Evolutionary conservation across 2,113 vertebrate genomes (phyloP).

Genomic region (Glaucidium brasilianum): DNA sequence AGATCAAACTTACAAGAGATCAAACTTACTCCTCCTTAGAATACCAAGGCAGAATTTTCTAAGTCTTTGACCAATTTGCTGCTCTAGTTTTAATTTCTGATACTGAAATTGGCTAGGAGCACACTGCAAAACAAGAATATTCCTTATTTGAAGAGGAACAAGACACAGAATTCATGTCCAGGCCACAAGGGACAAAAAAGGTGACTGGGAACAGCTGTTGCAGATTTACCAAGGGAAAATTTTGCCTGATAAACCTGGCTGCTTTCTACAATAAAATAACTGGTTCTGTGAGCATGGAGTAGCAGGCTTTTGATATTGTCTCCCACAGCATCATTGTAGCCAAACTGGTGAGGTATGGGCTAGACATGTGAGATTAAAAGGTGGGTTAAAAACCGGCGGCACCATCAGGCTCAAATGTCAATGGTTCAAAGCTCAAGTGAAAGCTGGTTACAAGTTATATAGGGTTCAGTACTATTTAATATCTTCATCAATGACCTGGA

Average conservation of each 20-base stretch:
- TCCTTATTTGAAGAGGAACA: neutral
- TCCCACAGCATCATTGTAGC: neutral
- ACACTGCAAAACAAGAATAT: neutral
- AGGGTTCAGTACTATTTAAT: neutral
- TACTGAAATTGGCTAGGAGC: neutral
- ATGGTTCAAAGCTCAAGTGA: neutral
- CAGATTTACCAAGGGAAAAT: neutral
- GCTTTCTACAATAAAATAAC: neutral
- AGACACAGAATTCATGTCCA: neutral
- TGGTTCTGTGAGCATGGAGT: neutral
- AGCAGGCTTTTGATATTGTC: neutral
- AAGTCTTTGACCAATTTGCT: neutral
- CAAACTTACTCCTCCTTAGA: neutral
- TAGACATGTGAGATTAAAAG: neutral
- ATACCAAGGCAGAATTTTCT: neutral
- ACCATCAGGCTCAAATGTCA: neutral
- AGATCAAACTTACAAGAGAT: neutral
- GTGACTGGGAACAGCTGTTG: neutral
- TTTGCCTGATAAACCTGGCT: neutral
- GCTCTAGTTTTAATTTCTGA: neutral
- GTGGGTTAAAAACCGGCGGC: neutral
- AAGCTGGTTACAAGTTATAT: neutral
- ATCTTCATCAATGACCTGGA: neutral
- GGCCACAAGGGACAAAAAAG: neutral
- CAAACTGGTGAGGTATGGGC: neutral